A percentile compares a stretch with the other conserved stretches of the same genome.
Evolutionary conservation across 1,140 invertebrate species (phyloP).

Genomic region (Ectropis grisescens): DNA sequence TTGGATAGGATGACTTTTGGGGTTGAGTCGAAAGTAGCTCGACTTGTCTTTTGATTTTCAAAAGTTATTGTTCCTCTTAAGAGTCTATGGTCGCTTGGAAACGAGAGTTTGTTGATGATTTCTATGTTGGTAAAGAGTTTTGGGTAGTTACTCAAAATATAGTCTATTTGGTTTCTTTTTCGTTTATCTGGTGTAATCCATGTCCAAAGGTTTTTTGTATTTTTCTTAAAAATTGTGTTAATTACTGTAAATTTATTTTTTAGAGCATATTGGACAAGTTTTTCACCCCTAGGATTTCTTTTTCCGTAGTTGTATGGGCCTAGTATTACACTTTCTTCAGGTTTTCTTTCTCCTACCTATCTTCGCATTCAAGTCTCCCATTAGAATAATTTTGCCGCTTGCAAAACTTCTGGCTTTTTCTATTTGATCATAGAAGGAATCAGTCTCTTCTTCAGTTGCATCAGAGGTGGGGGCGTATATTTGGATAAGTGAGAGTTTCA

Average conservation of each 20-base stretch:
- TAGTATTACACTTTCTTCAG: constrained; percentile 7
- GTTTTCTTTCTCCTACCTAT: constrained; percentile 12
- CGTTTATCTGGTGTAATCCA: constrained; percentile 2
- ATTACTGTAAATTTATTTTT: constrained; percentile 18
- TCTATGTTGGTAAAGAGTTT: not conserved
- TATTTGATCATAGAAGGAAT: constrained; percentile 13
- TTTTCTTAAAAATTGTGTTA: constrained; percentile 21
- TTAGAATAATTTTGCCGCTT: constrained; percentile 7
- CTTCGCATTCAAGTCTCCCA: constrained; percentile 15
- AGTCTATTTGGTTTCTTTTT: constrained; percentile 22
- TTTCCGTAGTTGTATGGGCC: constrained; percentile 11
- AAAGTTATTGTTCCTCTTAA: not conserved
- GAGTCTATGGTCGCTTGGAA: not conserved
- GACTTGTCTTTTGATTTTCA: not conserved
- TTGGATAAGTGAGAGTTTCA: not conserved
- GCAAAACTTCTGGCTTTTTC: constrained; percentile 6
- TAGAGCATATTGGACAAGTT: constrained; percentile 13
- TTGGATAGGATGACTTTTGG: not conserved
- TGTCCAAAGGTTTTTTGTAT: constrained; percentile 18
- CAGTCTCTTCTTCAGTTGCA: constrained; percentile 12
- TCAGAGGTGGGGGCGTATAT: not conserved
- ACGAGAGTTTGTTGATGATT: not conserved
- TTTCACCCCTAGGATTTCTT: constrained; percentile 18
- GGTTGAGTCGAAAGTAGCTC: constrained; percentile 1
- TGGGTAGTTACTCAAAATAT: constrained; percentile 10